Evolutionary conservation across 2,797 vertebrate genomes (phyloP), one percentile per base, ranked within the genome.

Genomic region (Rhinogobio ventralis): DNA sequence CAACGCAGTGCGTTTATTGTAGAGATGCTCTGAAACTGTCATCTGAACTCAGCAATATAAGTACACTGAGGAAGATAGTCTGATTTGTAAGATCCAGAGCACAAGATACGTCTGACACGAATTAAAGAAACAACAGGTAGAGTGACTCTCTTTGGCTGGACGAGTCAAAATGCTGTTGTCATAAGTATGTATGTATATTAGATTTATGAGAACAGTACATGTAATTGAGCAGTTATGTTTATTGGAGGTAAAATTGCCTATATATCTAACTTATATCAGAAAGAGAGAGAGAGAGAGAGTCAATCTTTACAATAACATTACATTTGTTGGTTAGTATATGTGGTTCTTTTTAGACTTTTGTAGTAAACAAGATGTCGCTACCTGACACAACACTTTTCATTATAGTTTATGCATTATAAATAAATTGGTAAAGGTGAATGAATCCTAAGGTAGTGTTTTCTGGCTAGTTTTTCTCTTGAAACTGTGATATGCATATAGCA

Each of bases 51-150:
- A 67, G 25, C 33, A 33, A 51, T 15, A 20, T 2, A 25, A 17
- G 15, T 6, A 11, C 13, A 67, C 39, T 2, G 66, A 39, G 19
- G 78, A 49, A 39, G 46, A 25, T 10, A 17, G 11, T 49, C 11
- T 57, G 80, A 49, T 23, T 83, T 87, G 64, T 80, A 57, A 1
- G 75, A 85, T 11, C 45, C 71, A 83, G 72, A 74, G 23, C 51
- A 25, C 30, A 67, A 72, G 55, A 51, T 6, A 39, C 71, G 30
- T 19, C 39, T 46, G 20, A 55, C 49, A 83, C 23, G 10, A 45
- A 49, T 46, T n/a, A 42, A 60, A 82, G 39, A 68, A 57, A 69
- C 64, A 68, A 84, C 82, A 77, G 82, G 73, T 77, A 83, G 62
- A 42, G 73, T 68, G 45, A 36, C 49, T 10, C 11, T 55, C 49